These are phyloP conservation scores for Andrena dorsata DNA, from an alignment of 2,888 invertebrate genomes.

Conservation along the genomic window DNA sequence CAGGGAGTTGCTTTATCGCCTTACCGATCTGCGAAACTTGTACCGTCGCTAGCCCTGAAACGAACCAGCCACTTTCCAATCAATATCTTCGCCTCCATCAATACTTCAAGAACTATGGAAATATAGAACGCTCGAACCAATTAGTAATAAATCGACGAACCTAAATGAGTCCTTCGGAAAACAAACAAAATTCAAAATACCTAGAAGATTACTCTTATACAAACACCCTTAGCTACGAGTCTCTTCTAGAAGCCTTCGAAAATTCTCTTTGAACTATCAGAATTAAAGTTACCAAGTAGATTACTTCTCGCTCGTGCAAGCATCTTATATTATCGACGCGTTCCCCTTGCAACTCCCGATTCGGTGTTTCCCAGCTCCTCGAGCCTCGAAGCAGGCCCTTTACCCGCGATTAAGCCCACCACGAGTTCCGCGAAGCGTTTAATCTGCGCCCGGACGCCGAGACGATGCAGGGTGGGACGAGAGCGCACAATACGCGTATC, in stretches of 20 bases:
- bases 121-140: too few species aligned
- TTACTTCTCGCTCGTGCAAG: too few species aligned
- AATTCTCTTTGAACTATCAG: too few species aligned
- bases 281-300: too few species aligned
- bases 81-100: not conserved
- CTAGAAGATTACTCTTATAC: too few species aligned
- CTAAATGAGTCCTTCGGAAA: too few species aligned
- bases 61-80: not conserved
- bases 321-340: too few species aligned
- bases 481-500: slow-evolving; percentile 38
- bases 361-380: not conserved
- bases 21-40: slow-evolving; percentile 18
- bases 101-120: not conserved
- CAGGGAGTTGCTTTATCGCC: slow-evolving; percentile 32
- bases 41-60: slow-evolving; percentile 4
- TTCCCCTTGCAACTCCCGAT: not conserved
- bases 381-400: not conserved
- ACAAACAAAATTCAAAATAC: too few species aligned
- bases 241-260: too few species aligned
- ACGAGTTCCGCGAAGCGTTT: slow-evolving; percentile 29
- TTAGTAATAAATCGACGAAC: too few species aligned
- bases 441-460: slow-evolving; percentile 33
- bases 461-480: slow-evolving; percentile 44
- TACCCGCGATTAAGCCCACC: slow-evolving; percentile 9
- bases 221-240: too few species aligned